Conservation (phyloP, 2,113 vertebrate species). For the Orcinus orca region DNA sequence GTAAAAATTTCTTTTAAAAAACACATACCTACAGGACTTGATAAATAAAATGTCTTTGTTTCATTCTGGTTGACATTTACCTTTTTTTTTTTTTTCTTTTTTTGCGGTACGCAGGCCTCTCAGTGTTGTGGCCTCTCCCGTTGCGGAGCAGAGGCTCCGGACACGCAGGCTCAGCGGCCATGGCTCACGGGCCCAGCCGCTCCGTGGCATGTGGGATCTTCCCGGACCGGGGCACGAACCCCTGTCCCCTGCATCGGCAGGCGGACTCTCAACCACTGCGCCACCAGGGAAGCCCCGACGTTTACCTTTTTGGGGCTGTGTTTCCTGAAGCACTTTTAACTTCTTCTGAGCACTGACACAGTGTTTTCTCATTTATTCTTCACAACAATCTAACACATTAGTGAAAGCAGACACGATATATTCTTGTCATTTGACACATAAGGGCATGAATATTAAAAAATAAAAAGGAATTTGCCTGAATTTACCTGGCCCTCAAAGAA, state of each 20-base stretch:
- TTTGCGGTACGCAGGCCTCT: too few species aligned
- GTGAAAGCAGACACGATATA: neutral
- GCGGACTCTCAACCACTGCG: too few species aligned
- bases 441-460: neutral
- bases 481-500: neutral
- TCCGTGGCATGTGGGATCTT: too few species aligned
- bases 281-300: neutral
- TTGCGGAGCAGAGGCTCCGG: too few species aligned
- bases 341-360: constrained; percentile 10
- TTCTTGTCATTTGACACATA: constrained; percentile 44
- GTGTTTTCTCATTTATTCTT: constrained; percentile 53
- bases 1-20: too few species aligned
- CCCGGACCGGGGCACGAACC: too few species aligned
- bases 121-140: too few species aligned
- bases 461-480: constrained; percentile 42
- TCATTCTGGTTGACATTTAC: constrained; percentile 53
- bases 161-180: too few species aligned
- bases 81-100: constrained; percentile 23
- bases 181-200: too few species aligned
- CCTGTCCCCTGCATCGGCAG: too few species aligned
- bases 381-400: constrained; percentile 18
- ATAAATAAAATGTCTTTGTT: constrained; percentile 55
- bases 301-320: constrained; percentile 37
- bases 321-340: constrained; percentile 51
- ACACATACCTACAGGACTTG: constrained; percentile 40